Base-by-base conservation (phyloP, 1,140 invertebrate species). In the Lepidurus arcticus region DNA sequence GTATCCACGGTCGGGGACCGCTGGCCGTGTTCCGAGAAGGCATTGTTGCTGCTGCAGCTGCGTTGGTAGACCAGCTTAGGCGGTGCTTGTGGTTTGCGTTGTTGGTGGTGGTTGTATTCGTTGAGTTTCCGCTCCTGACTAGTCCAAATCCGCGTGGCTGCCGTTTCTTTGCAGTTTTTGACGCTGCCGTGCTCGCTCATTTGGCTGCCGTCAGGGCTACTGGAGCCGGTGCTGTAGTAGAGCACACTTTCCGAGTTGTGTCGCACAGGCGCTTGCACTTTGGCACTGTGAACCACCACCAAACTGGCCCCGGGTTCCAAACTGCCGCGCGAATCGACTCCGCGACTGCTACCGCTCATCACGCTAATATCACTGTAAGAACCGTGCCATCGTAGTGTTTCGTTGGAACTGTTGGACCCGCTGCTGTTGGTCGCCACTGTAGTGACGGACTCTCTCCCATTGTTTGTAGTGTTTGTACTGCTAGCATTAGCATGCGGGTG, bases 381-480 rank as follows among this genome's bases (percentile, higher is more conserved):
- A 42, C 91, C 91, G 81, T 92, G 90, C 92, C 92, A 93, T 85
- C 94, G 94, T 1, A 93, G 85, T 8, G 92, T 93, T 82, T 94
- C 93, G 81, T 91, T 91, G 44, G 91, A 92, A 73, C 91, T 92
- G 65, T 90, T 91, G 83, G 81, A 83, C 9, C 84, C 84, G 73
- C 83, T 84, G 73, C 81, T 82, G 78, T 85, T 84, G 44, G 90
- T 91, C 13, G 83, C 84, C 0, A 85, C 84, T 9, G 84, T 85
- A 4, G 90, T 90, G 1, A 91, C 90, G 83, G 90, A 92, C 81
- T 91, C 91, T 79, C 90, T 86, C 11, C 91, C 90, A 79, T 86
- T 81, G n/a, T 75, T 34, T 75, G 44, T 47, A 53, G 79, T 53
- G 24, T 65, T 74, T 44, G 47, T 78, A 65, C 53, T 21, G 9